Base-by-base conservation (phyloP, 2,113 vertebrate species). In the Rallus limicola region DNA sequence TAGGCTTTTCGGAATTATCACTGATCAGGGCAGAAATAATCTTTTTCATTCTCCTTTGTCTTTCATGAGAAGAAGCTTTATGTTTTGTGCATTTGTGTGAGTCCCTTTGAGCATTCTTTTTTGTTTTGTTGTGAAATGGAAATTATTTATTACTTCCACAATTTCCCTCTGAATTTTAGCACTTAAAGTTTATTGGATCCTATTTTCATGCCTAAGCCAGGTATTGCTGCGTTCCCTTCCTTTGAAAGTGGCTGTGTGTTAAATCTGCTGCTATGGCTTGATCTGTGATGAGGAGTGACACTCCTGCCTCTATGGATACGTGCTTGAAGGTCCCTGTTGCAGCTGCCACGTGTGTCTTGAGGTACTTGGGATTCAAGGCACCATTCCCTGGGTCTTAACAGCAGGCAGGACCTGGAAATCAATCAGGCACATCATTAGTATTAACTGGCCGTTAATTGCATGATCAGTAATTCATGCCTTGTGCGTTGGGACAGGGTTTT, bases 121-220 rank as follows among this genome's bases (percentile, higher is more conserved):
- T 84, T 34, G 48, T 18, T 96, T 88, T 78, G 26, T 68, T 40
- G 52, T 87, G 69, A 94, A 88, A 94, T 48, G 71, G 58, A 95
- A 91, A 77, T 88, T 85, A 86, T 85, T 78, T 52, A 53, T 74
- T 29, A 67, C 58, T 92, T 86, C 53, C 46, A 58, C 53, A 0
- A 0, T 72, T 96, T 88, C 76, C 55, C 68, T 86, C 88, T 55
- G 46, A 92, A 78, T 95, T 90, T 91, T 84, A 94, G 36, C 77
- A 91, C 50, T 94, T 83, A 34, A 86, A 46, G 59, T 82, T 85
- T 93, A 86, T 84, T 90, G 65, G 62, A 64, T 88, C 62, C 68
- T 86, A 58, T 71, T 86, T 92, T 90, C 69, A 25, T 82, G 84
- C 65, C 88, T 84, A 79, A 91, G 77, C 34, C 62, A 65, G 76